A percentile compares a stretch with the other conserved stretches of the same genome.
Evolutionary conservation across 2,888 invertebrate genomes (phyloP).

Genomic region (Athalia rosae): DNA sequence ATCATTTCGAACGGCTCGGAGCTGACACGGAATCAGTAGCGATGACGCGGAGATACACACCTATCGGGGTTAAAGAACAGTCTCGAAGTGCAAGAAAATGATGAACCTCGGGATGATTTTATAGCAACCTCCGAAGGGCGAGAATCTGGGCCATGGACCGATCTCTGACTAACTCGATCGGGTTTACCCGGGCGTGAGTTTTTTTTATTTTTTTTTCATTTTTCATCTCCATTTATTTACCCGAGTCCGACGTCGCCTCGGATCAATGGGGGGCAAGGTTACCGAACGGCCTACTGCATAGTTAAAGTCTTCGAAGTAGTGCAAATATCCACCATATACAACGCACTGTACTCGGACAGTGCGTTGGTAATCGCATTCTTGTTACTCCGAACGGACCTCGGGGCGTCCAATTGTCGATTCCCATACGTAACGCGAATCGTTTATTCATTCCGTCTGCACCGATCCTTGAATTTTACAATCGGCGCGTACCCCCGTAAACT

Average conservation of each 20-base stretch:
- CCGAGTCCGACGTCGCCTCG: slow-evolving; percentile 47
- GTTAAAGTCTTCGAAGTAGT: slow-evolving; percentile 28
- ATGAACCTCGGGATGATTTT: slow-evolving; percentile 61
- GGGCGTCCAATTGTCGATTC: background rate
- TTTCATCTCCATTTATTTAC: slow-evolving; percentile 47
- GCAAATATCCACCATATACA: slow-evolving; percentile 4
- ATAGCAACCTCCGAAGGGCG: slow-evolving; percentile 68
- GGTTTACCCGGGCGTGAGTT: slow-evolving; percentile 55
- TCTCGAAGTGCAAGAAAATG: slow-evolving; percentile 58
- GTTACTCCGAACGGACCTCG: slow-evolving; percentile 9
- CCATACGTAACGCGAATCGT: slow-evolving; percentile 3
- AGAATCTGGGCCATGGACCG: slow-evolving; percentile 71
- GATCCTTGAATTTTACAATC: slow-evolving; percentile 14
- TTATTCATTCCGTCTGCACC: slow-evolving; percentile 19
- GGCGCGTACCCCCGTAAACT: background rate
- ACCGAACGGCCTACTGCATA: slow-evolving; percentile 11
- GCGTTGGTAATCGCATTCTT: slow-evolving; percentile 13
- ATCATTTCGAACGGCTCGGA: background rate
- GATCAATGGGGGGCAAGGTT: slow-evolving; percentile 59
- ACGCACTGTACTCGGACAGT: background rate
- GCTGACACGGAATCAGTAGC: background rate
- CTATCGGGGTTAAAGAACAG: background rate
- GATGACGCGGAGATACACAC: background rate
- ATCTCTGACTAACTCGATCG: slow-evolving; percentile 48
- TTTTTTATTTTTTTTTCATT: too few species aligned